Percentiles rank a stretch among this genome's conserved stretches.
Evolutionary conservation across 2,797 vertebrate species (phyloP).

Genomic region (Xerus rutilus): DNA sequence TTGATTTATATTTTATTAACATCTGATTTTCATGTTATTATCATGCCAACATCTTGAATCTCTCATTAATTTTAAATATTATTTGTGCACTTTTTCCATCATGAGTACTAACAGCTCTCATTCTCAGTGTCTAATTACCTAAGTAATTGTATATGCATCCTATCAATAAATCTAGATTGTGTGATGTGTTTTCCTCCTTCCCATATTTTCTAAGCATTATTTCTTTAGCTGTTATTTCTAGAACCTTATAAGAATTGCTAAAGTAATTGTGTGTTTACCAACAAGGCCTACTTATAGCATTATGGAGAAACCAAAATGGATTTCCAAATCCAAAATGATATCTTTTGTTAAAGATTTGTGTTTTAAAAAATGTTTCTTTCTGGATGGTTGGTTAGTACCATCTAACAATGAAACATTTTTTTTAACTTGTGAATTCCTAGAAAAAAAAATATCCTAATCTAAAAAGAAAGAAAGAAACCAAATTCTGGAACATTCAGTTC

Average conservation of each 20-base stretch:
- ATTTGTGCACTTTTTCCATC: conserved; percentile 49
- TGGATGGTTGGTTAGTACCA: conserved; percentile 37
- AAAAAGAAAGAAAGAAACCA: conserved; percentile 10
- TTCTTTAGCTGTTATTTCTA: conserved; percentile 31
- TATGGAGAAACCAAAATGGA: conserved; percentile 49
- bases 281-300: neutral
- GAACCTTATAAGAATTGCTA: conserved; percentile 46
- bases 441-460: conserved; percentile 45
- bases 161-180: conserved; percentile 57
- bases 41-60: conserved; percentile 74
- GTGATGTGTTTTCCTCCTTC: conserved; percentile 5
- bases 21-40: conserved; percentile 33
- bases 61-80: conserved; percentile 66
- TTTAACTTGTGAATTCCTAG: conserved; percentile 55
- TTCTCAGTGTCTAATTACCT: conserved; percentile 60
- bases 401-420: conserved; percentile 61
- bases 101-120: conserved; percentile 69
- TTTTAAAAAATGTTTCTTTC: conserved; percentile 66
- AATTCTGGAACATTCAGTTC: conserved; percentile 32
- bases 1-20: conserved; percentile 30
- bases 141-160: conserved; percentile 42
- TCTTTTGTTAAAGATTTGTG: conserved; percentile 46
- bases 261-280: neutral
- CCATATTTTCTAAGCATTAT: conserved; percentile 49
- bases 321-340: conserved; percentile 65